Evolutionary conservation across 2,113 vertebrate species (phyloP).

Genomic region (Albula goreensis): DNA sequence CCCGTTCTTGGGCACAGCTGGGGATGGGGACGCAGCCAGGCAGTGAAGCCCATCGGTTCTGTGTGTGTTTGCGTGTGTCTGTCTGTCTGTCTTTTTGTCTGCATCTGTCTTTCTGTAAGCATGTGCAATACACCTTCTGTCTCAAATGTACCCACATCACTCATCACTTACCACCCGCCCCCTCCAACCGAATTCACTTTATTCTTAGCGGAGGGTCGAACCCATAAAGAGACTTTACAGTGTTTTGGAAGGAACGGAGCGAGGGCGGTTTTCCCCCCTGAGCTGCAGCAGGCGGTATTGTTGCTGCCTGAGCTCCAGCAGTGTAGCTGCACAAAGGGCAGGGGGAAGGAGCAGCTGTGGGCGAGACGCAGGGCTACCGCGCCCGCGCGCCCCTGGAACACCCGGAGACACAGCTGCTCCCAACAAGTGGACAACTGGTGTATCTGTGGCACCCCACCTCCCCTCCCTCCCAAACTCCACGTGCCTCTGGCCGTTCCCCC

Average conservation of each 20-base stretch:
- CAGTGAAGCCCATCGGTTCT: too few species aligned
- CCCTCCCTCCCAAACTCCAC: background rate
- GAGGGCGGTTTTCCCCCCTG: too few species aligned
- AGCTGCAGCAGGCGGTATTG: background rate
- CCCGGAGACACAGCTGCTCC: background rate
- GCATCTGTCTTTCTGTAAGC: background rate
- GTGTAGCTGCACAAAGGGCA: background rate
- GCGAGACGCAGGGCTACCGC: background rate
- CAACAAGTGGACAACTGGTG: background rate
- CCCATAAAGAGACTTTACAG: background rate
- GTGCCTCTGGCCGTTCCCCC: background rate
- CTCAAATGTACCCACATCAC: too few species aligned
- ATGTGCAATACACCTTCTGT: too few species aligned
- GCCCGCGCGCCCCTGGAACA: background rate
- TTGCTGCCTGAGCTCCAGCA: background rate
- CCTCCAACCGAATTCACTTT: background rate
- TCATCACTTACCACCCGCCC: background rate
- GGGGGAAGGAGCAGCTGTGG: background rate
- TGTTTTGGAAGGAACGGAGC: background rate
- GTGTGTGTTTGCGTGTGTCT: too few species aligned
- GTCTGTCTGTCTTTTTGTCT: too few species aligned
- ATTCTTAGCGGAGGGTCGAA: background rate
- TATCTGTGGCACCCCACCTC: too few species aligned
- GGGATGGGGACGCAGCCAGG: too few species aligned
- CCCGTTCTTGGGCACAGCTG: background rate